phyloP scores from a whole-genome alignment of 2,113 vertebrate species.

The Neoarius graeffei region DNA sequence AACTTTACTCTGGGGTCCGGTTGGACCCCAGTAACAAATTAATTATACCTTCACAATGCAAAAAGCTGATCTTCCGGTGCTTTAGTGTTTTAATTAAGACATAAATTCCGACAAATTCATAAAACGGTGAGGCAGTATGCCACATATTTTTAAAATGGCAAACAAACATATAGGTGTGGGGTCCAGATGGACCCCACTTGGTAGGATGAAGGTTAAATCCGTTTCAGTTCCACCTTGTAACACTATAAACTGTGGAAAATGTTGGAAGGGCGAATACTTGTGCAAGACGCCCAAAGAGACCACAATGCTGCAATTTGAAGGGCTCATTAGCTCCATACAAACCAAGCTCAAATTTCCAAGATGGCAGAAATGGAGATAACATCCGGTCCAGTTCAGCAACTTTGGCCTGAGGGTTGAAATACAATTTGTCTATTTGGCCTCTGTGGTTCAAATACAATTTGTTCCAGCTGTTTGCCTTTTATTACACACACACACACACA shows the following conservation, averaged over 20 bases:
- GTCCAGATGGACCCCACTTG: too few relatives aligned
- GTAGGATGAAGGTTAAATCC: too few relatives aligned
- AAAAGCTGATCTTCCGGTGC: too few relatives aligned
- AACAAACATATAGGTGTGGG: too few relatives aligned
- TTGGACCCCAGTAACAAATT: too few relatives aligned
- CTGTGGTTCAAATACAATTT: conserved; percentile 58
- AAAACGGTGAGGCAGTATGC: too few relatives aligned
- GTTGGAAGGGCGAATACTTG: neutral
- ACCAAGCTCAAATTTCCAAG: neutral
- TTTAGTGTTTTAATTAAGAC: too few relatives aligned
- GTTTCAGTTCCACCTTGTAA: neutral
- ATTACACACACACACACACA: conserved; percentile 33
- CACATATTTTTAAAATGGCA: too few relatives aligned
- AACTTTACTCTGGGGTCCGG: too few relatives aligned
- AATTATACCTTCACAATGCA: too few relatives aligned
- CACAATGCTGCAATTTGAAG: neutral
- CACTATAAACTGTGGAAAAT: neutral
- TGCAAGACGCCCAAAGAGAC: neutral
- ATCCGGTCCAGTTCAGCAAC: conserved; percentile 15
- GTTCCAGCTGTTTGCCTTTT: conserved; percentile 57
- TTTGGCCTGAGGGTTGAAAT: conserved; percentile 12
- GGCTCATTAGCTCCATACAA: conserved; percentile 22
- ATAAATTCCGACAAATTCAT: too few relatives aligned
- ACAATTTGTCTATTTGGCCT: conserved; percentile 23
- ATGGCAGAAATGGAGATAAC: conserved; percentile 3